phyloP scores from a whole-genome alignment of 2,113 vertebrate genomes.

The Oostethus manadensis region DNA sequence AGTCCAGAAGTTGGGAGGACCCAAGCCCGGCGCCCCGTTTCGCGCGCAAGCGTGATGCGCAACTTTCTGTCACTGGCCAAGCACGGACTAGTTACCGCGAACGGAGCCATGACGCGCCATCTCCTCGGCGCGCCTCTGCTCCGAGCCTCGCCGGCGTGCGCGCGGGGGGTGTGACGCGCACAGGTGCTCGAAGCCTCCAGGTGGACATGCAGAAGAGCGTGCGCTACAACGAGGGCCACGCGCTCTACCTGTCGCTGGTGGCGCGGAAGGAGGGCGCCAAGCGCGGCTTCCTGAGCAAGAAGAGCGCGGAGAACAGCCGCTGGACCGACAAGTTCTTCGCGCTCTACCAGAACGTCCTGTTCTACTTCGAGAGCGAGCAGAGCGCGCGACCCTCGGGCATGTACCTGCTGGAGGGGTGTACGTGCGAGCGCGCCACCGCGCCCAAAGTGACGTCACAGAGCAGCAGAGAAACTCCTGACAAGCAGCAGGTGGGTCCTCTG shows the following conservation, averaged over 20 bases:
- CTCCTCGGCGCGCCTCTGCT: neutral
- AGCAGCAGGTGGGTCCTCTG: slow-evolving; percentile 75
- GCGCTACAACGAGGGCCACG: slow-evolving; percentile 93
- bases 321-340: slow-evolving; percentile 95
- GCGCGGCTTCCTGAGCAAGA: slow-evolving; percentile 87
- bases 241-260: slow-evolving; percentile 80
- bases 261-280: slow-evolving; percentile 89
- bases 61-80: neutral
- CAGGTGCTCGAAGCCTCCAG: neutral
- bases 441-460: slow-evolving; percentile 65
- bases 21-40: neutral
- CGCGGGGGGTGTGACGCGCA: neutral
- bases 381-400: slow-evolving; percentile 86
- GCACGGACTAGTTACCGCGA: slow-evolving; percentile 1
- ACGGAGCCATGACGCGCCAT: neutral
- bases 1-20: neutral
- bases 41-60: neutral
- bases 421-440: slow-evolving; percentile 82
- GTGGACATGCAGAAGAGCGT: slow-evolving; percentile 89
- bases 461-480: slow-evolving; percentile 73
- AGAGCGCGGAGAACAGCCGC: slow-evolving; percentile 86
- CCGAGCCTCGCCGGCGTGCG: neutral
- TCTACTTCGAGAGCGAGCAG: slow-evolving; percentile 93
- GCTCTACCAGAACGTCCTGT: slow-evolving; percentile 91
- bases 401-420: slow-evolving; percentile 91